Percentiles rank a stretch among this genome's conserved stretches.
Conservation (phyloP, 2,113 vertebrate species). For the Electrona antarctica region DNA sequence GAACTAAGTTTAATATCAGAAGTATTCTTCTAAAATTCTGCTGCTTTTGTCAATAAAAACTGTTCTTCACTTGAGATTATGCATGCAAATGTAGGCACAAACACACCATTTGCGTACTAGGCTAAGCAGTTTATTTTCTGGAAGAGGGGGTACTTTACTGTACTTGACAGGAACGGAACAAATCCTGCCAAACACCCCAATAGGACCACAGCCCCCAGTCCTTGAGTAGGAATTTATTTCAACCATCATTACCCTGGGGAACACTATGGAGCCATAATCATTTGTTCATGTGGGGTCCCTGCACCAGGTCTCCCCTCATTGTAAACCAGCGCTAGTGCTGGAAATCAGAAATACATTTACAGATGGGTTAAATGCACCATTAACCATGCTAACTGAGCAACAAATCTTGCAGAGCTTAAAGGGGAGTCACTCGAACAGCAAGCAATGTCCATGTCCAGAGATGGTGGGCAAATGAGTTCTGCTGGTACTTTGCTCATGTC, state of each 20-base stretch:
- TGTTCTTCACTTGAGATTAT: no score
- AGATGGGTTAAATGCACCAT: constrained; percentile 75
- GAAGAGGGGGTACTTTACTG: constrained; percentile 47
- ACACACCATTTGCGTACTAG: no score
- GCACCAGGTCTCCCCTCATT: constrained; percentile 64
- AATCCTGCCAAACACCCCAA: constrained; percentile 51
- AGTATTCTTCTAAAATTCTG: no score
- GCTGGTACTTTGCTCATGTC: constrained; percentile 31
- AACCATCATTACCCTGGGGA: constrained; percentile 82
- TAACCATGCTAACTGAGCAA: constrained; percentile 69
- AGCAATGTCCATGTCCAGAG: constrained; percentile 53
- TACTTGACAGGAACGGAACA: constrained; percentile 61
- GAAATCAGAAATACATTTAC: constrained; percentile 83
- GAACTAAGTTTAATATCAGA: no score
- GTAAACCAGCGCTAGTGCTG: constrained; percentile 70
- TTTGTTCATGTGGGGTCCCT: constrained; percentile 55
- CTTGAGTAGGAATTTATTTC: constrained; percentile 75
- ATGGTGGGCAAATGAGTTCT: constrained; percentile 41
- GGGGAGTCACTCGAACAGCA: constrained; percentile 41
- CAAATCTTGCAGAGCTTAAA: constrained; percentile 53
- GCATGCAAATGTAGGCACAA: no score
- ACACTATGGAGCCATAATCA: constrained; percentile 78
- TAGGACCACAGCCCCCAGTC: constrained; percentile 61
- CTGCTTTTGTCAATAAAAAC: no score
- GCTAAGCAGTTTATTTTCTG: background rate